Conservation (phyloP, 2,113 vertebrate species). For the Callopanchax toddi region DNA sequence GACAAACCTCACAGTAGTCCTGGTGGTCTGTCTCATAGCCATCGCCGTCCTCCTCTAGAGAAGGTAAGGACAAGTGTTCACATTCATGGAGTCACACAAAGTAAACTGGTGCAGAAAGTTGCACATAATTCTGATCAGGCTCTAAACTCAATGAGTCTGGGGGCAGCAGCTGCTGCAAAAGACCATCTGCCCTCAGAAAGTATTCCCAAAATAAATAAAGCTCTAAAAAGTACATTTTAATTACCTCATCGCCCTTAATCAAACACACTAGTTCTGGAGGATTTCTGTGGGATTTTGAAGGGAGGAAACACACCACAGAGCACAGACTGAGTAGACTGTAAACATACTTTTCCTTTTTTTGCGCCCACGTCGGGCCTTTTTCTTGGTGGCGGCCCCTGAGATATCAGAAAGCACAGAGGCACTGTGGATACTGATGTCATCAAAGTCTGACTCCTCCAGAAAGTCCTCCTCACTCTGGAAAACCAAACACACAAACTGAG, state of each 20-base stretch:
- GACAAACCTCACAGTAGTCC: slow-evolving; percentile 99
- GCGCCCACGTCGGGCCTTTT: slow-evolving; percentile 87
- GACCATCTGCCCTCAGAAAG: slow-evolving; percentile 24
- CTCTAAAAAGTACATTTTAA: slow-evolving; percentile 19
- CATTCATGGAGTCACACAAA: not conserved
- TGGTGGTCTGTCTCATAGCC: slow-evolving; percentile 99
- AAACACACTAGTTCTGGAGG: slow-evolving; percentile 42
- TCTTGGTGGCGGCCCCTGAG: slow-evolving; percentile 84
- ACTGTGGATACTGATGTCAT: slow-evolving; percentile 96
- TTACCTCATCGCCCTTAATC: slow-evolving; percentile 30
- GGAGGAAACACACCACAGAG: slow-evolving; percentile 29
- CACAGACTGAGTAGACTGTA: slow-evolving; percentile 18
- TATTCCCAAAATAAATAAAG: slow-evolving; percentile 37
- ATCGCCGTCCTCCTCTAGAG: slow-evolving; percentile 90
- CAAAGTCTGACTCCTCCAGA: slow-evolving; percentile 93
- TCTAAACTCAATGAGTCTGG: not conserved
- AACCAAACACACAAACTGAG: slow-evolving; percentile 19
- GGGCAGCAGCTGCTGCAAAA: slow-evolving; percentile 1
- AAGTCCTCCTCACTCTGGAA: slow-evolving; percentile 95
- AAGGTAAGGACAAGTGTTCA: slow-evolving; percentile 9
- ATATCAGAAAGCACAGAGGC: slow-evolving; percentile 91
- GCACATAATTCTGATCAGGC: not conserved
- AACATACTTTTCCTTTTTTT: slow-evolving; percentile 95
- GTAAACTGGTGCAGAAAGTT: not conserved
- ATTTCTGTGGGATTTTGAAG: slow-evolving; percentile 30